Base-by-base conservation (phyloP, 2,888 invertebrate genomes). In the Cheilosia vulpina region DNA sequence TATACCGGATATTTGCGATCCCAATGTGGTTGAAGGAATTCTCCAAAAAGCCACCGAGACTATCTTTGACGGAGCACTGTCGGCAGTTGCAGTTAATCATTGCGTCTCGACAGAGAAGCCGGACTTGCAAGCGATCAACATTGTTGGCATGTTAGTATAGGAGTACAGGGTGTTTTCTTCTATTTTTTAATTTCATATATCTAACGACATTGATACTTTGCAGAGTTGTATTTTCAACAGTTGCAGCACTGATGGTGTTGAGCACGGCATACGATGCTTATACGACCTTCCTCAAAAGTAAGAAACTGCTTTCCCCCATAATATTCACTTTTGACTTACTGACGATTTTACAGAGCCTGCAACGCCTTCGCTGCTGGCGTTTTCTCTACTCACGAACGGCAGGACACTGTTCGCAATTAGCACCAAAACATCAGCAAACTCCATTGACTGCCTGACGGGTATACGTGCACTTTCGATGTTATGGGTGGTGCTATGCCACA, bases 1-100 rank as follows among this genome's bases (percentile, higher is more conserved):
- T 34, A 53, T 88, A 1, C 88, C 88, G 1, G 76, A 73, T 19
- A 55, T 65, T 13, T 88, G 88, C 21, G 63, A 79, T 19, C 57
- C 75, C 15, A 24, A 52, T 0, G 31, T 60, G 9, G 19, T 88
- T 1, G 47, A 52, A 13, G 11, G 4, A 3, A 47, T 87, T 5
- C 55, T 85, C 17, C 73, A 78, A 21, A 24, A 5, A 11, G 24
- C 78, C 0, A 47, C 81, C 9, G 17, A 2, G 1, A 47, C 63
- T n/a, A 31, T 52, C n/a, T 60, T 45, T 4, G 72, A 80, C 24
- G 68, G 73, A 38, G 41, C 75, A 1, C 50, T 79, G 9, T 63
- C 68, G 4, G 57, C 55, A 4, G 24, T 52, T 2, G 11, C 15
- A 11, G 41, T 72, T 1, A 24, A 15, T 2, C 6, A 24, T 9